Base-by-base conservation (phyloP, 2,113 vertebrate species). In the Nasalis larvatus region DNA sequence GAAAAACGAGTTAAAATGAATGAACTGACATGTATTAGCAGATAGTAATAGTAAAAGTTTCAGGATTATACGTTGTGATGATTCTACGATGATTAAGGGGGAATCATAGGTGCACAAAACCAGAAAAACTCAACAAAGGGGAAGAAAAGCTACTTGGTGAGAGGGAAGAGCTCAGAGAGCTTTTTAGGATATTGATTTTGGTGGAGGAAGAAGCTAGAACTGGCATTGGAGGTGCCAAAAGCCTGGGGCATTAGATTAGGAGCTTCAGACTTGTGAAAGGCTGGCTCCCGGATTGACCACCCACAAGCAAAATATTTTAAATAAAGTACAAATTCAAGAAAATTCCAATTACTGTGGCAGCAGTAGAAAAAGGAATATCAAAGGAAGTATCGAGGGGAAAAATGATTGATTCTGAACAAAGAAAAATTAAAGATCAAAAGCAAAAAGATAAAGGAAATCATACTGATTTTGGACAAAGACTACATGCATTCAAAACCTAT, bases 391-490 rank as follows among this genome's bases (percentile, higher is more conserved):
- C 42, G 32, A 97, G 97, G 96, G 96, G 95, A 69, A 66, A 92
- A 94, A 90, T 97, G 97, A 97, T 98, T 97, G 98, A 97, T 97
- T 98, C 96, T 37, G 95, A 98, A 97, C 97, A 97, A 98, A 98
- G 96, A 52, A 96, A 98, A 98, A 97, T 97, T 98, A 97, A 97
- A 96, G 97, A 98, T 98, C 96, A 98, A 97, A 98, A 97, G 96
- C 96, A 97, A 94, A 93, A 81, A 97, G 98, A 97, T 98, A 97
- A 97, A 97, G 97, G 97, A 97, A 97, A 97, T 96, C 97, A 98
- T 90, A 97, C 98, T 97, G 96, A 96, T 93, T 97, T 98, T 97
- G 96, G 97, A 97, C 98, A 98, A 98, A 98, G 97, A 97, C 97
- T 94, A 94, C 95, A 97, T 11, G 4, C 96, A 92, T 96, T 97